phyloP scores from a whole-genome alignment of 2,113 vertebrate genomes.

The Rhinoptilus africanus region DNA sequence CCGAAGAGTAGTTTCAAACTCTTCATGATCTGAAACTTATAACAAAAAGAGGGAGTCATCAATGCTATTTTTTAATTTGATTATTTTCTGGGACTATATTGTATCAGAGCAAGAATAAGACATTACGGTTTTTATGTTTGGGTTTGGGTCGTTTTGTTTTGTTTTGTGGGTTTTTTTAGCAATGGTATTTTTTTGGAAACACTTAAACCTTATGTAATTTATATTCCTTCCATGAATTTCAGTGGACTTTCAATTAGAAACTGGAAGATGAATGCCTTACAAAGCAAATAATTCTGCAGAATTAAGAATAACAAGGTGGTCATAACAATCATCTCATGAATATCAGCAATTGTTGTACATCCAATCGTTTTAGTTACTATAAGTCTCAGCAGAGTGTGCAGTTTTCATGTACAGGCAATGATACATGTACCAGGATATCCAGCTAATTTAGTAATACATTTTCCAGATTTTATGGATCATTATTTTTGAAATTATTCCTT shows the following conservation, averaged over 20 bases:
- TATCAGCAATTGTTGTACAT: neutral
- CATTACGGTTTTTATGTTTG: neutral
- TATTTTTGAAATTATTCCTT: neutral
- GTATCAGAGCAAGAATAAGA: neutral
- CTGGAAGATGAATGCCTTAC: neutral
- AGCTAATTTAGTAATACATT: neutral
- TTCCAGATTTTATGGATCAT: neutral
- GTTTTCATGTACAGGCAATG: neutral
- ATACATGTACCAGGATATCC: neutral
- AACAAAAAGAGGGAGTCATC: neutral
- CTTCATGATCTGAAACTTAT: neutral
- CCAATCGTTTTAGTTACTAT: neutral
- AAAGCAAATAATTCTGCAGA: neutral
- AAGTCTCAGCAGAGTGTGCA: neutral
- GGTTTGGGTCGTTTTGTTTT: neutral
- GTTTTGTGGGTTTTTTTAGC: neutral
- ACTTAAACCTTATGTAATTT: neutral
- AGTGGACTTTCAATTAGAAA: neutral
- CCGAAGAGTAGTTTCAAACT: neutral
- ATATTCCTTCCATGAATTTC: neutral
- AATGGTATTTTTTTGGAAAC: neutral
- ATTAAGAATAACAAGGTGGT: neutral
- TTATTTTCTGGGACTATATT: neutral
- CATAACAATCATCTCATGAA: neutral
- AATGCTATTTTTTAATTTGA: neutral